Evolutionary conservation across 2,888 invertebrate genomes (phyloP).

Genomic region (Nomada hirtipes): DNA sequence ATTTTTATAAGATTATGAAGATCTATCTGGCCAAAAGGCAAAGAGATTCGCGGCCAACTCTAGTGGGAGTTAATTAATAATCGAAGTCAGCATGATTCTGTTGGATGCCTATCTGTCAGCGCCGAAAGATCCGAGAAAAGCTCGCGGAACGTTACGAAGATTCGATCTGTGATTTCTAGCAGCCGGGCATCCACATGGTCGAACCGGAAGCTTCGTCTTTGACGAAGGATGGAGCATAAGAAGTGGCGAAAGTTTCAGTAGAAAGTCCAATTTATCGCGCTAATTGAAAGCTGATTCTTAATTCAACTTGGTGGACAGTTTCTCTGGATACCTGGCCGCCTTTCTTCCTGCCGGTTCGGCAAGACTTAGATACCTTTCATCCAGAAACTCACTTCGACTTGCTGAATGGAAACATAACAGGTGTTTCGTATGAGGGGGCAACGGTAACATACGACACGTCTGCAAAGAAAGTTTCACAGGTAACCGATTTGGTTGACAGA

Average conservation of each 20-base stretch:
- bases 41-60: neutral
- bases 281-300: conserved; percentile 69
- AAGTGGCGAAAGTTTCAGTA: conserved; percentile 41
- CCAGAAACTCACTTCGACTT: neutral
- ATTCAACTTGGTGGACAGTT: conserved; percentile 68
- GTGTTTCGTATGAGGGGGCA: too few relatives aligned
- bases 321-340: conserved; percentile 23
- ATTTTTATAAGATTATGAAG: conserved; percentile 9
- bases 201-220: conserved; percentile 28
- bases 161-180: conserved; percentile 14
- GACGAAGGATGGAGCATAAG: conserved; percentile 13
- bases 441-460: too few relatives aligned
- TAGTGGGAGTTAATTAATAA: conserved; percentile 40
- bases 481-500: too few relatives aligned
- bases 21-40: conserved; percentile 5
- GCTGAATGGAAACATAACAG: conserved; percentile 3
- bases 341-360: conserved; percentile 21
- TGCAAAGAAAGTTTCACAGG: too few relatives aligned
- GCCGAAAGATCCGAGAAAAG: neutral
- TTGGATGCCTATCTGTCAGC: conserved; percentile 17
- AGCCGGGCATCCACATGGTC: conserved; percentile 14
- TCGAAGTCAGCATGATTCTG: conserved; percentile 27
- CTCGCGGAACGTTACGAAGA: neutral
- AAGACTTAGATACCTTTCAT: conserved; percentile 8
- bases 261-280: conserved; percentile 61